Percentiles rank a stretch among this genome's conserved stretches.
These are phyloP conservation scores for Rhabdornis inornatus DNA, from an alignment of 2,113 vertebrate genomes.

Conservation along the genomic window DNA sequence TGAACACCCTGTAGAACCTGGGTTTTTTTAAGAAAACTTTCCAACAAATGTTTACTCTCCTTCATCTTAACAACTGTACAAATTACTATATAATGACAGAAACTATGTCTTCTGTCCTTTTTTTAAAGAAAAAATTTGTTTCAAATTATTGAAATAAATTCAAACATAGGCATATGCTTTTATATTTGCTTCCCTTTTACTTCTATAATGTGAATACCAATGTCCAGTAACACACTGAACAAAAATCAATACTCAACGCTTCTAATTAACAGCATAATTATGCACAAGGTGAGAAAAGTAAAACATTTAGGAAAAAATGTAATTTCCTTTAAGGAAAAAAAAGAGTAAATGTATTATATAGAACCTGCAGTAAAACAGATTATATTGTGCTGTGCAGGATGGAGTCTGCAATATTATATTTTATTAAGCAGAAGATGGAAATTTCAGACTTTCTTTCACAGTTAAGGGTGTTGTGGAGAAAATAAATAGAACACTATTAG, in stretches of 20 bases:
- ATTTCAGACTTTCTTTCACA: not conserved
- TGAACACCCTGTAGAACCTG: not conserved
- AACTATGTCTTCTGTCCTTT: not conserved
- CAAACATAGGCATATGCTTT: not conserved
- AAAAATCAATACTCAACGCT: not conserved
- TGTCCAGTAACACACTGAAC: not conserved
- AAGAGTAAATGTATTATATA: not conserved
- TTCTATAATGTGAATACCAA: not conserved
- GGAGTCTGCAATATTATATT: not conserved
- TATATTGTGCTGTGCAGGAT: not conserved
- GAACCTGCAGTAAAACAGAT: not conserved
- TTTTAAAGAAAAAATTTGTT: not conserved
- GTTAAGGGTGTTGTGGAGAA: not conserved
- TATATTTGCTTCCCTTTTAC: not conserved
- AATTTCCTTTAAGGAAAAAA: not conserved
- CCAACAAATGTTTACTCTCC: not conserved
- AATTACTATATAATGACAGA: not conserved
- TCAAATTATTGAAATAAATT: not conserved
- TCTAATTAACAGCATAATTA: not conserved
- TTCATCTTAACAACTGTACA: not conserved
- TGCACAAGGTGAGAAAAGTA: not conserved
- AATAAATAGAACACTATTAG: not conserved
- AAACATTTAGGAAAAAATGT: not conserved
- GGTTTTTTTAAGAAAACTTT: not conserved
- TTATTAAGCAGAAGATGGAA: not conserved